Evolutionary conservation across 2,797 vertebrate genomes (phyloP), one percentile per base, ranked within the genome.

Genomic region (Mormyrus hasselquistii): DNA sequence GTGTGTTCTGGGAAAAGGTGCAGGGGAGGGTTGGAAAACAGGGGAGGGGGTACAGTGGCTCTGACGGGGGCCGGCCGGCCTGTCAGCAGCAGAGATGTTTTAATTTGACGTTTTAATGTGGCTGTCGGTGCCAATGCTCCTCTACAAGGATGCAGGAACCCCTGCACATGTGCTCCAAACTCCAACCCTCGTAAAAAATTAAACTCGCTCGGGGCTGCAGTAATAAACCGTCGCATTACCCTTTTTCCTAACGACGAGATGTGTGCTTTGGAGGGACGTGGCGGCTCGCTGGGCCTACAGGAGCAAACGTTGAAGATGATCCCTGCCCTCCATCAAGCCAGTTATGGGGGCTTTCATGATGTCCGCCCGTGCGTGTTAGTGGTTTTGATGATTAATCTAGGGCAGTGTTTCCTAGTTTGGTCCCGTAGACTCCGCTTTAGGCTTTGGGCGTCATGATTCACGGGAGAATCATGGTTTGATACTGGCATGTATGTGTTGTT

Each of bases 101-200:
- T 95, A 95, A 95, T 94, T 93, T 94, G 95, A 95, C 94, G 94
- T 92, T 94, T 95, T 96, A 94, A 96, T 94, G 94, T 92, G 91
- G 92, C 94, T 95, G 94, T 93, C 94, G 93, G 91, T 92, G 93
- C 93, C 94, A 95, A 94, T 95, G 95, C 94, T 92, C 94, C 94
- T 91, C 90, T 92, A 93, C 93, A 93, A 94, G 93, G 91, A 14
- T 89, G 55, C 89, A 92, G 90, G 92, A 91, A 90, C 88, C 88
- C 41, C 4, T 91, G 93, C 93, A 94, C 95, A 95, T 94, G 94
- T 95, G 50, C 22, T 38, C 6, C 10, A 94, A 92, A 95, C 94
- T 87, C 93, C 93, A 95, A 92, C 93, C 92, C 92, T 93, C 93
- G 86, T 90, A 89, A 84, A 89, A 89, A 94, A 94, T 91, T 92